Conservation (phyloP, 2,113 vertebrate genomes). For the Motacilla tschutschensis region DNA sequence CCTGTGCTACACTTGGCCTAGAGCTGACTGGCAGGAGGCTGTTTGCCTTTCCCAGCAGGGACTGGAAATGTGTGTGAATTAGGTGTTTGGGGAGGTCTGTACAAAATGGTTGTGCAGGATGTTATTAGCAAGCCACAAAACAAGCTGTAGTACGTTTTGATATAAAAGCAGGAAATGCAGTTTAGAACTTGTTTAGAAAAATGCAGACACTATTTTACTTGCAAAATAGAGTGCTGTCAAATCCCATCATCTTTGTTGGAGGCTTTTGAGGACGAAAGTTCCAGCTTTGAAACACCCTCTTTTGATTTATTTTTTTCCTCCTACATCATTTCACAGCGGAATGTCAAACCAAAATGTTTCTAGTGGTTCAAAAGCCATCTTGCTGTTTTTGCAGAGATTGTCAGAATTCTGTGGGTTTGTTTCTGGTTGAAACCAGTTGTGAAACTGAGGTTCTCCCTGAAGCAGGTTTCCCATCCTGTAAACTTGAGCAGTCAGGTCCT, state of each 20-base stretch:
- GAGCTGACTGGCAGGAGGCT: not conserved
- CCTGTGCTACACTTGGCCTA: not conserved
- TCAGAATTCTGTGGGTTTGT: not conserved
- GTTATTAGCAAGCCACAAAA: not conserved
- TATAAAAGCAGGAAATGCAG: not conserved
- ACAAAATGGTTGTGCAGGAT: not conserved
- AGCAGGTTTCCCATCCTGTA: not conserved
- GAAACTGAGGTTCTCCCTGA: not conserved
- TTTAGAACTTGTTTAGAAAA: slow-evolving; percentile 18
- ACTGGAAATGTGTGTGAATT: not conserved
- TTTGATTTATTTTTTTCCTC: not conserved
- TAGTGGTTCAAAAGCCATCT: not conserved
- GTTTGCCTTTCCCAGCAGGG: not conserved
- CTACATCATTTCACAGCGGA: not conserved
- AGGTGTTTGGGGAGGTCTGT: not conserved
- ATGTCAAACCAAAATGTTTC: not conserved
- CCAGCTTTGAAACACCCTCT: not conserved
- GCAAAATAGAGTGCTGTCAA: slow-evolving; percentile 25
- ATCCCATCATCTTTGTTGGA: not conserved
- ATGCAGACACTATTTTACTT: not conserved
- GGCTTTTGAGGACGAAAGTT: not conserved
- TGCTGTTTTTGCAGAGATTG: not conserved
- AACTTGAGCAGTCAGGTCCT: not conserved
- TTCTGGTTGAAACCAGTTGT: not conserved
- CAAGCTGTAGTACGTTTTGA: not conserved